Base-by-base conservation (phyloP, 2,797 vertebrate genomes). In the Megalops cyprinoides region DNA sequence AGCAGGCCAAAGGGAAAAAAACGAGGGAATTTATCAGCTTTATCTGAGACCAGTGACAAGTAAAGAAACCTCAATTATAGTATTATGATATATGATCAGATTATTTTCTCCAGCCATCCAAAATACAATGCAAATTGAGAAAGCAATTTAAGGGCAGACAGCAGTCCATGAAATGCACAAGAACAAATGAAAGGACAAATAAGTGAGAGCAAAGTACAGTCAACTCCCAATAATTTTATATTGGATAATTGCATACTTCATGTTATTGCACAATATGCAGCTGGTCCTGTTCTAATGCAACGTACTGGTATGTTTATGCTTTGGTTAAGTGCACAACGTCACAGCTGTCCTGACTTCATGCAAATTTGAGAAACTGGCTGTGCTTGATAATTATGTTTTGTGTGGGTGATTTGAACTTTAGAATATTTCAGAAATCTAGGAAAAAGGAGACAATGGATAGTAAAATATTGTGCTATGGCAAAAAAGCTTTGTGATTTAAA, bases 401-500 rank as follows among this genome's bases (percentile, higher is more conserved):
- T 37, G 15, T 53, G 14, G 51, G 10, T 53, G 10, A 53, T 14
- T 9, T 53, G 51, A 3, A 14, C 10, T 14, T 8, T 9, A 4
- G 25, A 10, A 31, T 62, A 62, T 62, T 2, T 28, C 34, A 12
- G 34, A 31, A 31, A 28, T 62, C 8, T 28, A 62, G 14, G 18
- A 20, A 37, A 39, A 34, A 34, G 9, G 28, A 37, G 18, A 15
- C n/a, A n/a, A n/a, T n/a, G 3, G 2, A 15, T 39, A 5, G 15
- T 20, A 69, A 37, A 39, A 69, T 28, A 34, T 69, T 1, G 20
- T 44, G 39, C 39, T 15, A 8, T 23, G 8, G 37, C 18, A 7
- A 71, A 71, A 71, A 71, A 39, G 65, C 18, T 69, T 20, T 69
- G 37, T 44, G 44, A 71, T 71, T 71, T 10, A 55, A 76, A 34